These are phyloP conservation scores for Knipowitschia caucasica DNA, from an alignment of 2,797 vertebrate genomes.

Conservation along the genomic window DNA sequence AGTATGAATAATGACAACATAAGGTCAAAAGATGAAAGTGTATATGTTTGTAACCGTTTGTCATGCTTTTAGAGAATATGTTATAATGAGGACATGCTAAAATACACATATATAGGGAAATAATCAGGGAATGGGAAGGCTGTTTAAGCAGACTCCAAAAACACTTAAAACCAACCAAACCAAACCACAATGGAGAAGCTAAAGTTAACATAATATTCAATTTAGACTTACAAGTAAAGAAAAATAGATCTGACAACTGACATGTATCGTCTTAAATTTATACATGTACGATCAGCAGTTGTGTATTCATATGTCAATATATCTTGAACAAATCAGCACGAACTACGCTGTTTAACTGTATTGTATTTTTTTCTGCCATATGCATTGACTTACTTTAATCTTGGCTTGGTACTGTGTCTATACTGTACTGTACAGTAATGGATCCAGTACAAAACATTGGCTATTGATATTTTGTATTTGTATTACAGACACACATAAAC, in stretches of 20 bases:
- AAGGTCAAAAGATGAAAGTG: neutral
- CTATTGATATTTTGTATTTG: neutral
- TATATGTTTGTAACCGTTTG: neutral
- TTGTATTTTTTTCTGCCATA: neutral
- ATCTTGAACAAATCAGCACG: too few relatives aligned
- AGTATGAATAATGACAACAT: slow-evolving; percentile 3
- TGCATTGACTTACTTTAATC: neutral
- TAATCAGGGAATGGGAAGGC: neutral
- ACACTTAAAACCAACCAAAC: too few relatives aligned
- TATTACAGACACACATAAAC: neutral
- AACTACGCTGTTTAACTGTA: neutral
- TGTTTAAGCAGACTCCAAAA: neutral
- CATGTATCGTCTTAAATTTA: too few relatives aligned
- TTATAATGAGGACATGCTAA: neutral
- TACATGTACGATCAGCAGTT: too few relatives aligned
- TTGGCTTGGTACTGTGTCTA: neutral
- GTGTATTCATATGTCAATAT: too few relatives aligned
- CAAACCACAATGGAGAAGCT: too few relatives aligned
- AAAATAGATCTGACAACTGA: too few relatives aligned
- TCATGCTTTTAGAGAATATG: neutral
- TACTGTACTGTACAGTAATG: too few relatives aligned
- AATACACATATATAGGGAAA: neutral
- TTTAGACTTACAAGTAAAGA: too few relatives aligned
- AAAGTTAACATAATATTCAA: too few relatives aligned
- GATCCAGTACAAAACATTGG: neutral